Conservation (phyloP, 1,140 invertebrate genomes). For the Drosophila mayri region DNA sequence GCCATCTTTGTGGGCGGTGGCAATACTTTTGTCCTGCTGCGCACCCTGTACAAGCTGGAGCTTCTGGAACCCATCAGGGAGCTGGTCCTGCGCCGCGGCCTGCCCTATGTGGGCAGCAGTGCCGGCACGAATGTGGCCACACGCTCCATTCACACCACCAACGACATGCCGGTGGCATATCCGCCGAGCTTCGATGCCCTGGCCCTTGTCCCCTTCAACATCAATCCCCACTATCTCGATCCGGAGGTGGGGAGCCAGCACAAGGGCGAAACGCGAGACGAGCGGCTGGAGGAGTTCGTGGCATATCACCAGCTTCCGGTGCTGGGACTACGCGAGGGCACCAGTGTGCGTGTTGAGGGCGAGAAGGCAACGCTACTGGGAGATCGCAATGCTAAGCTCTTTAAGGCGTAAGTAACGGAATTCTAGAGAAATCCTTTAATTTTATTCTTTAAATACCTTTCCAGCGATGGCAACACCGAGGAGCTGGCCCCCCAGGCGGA, state of each 20-base stretch:
- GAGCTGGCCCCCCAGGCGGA: slow-evolving; percentile 87
- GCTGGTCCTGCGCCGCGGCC: slow-evolving; percentile 87
- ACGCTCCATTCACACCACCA: slow-evolving; percentile 92
- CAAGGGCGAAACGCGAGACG: slow-evolving; percentile 91
- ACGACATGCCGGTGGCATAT: slow-evolving; percentile 91
- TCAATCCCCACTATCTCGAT: slow-evolving; percentile 94
- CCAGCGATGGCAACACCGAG: slow-evolving; percentile 85
- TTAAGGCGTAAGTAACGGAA: slow-evolving; percentile 86
- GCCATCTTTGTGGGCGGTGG: slow-evolving; percentile 93
- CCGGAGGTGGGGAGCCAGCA: slow-evolving; percentile 87
- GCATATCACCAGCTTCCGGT: slow-evolving; percentile 87
- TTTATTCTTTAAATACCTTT: slow-evolving; percentile 52
- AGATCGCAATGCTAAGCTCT: slow-evolving; percentile 88
- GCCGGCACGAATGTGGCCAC: slow-evolving; percentile 94
- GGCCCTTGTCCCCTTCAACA: slow-evolving; percentile 92
- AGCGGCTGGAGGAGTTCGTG: slow-evolving; percentile 89
- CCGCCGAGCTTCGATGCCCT: slow-evolving; percentile 91
- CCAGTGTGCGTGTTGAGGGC: slow-evolving; percentile 88
- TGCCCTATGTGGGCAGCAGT: slow-evolving; percentile 92
- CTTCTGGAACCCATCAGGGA: slow-evolving; percentile 88
- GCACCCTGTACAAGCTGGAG: slow-evolving; percentile 89
- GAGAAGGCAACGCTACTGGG: slow-evolving; percentile 88
- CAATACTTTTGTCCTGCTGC: slow-evolving; percentile 91
- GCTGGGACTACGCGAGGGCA: slow-evolving; percentile 90
- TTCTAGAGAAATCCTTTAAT: no score